Conservation (phyloP, 1,140 invertebrate species). For the Diachasmimorpha longicaudata region DNA sequence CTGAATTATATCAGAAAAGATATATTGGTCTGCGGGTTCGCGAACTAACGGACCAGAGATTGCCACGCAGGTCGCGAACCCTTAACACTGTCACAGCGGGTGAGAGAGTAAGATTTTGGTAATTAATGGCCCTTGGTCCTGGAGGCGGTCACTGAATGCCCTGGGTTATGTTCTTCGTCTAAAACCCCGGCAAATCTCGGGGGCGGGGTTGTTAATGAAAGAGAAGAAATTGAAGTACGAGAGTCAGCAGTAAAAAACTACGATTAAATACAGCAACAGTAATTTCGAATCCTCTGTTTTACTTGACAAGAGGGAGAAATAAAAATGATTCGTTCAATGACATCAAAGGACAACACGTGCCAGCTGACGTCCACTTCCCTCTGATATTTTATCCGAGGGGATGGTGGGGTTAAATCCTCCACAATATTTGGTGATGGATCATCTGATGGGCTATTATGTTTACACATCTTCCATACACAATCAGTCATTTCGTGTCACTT, state of each 20-base stretch:
- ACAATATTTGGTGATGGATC: slow-evolving; percentile 49
- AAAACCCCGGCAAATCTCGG: background rate
- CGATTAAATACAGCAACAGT: background rate
- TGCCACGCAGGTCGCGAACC: background rate
- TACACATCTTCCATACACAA: slow-evolving; percentile 37
- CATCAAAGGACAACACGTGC: slow-evolving; percentile 40
- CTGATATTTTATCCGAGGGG: slow-evolving; percentile 21
- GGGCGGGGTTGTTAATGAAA: slow-evolving; percentile 13
- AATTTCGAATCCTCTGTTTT: background rate
- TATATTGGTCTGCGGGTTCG: slow-evolving; percentile 38
- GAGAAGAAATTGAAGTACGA: background rate
- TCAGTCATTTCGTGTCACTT: slow-evolving; percentile 18
- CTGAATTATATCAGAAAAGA: slow-evolving; percentile 47
- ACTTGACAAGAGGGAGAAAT: background rate
- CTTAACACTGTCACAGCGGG: slow-evolving; percentile 11
- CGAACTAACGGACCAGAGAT: background rate
- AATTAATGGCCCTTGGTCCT: slow-evolving; percentile 29
- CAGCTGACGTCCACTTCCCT: slow-evolving; percentile 42
- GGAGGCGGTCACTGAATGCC: slow-evolving; percentile 31
- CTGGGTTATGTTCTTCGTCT: background rate
- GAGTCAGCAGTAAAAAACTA: background rate
- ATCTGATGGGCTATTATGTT: slow-evolving; percentile 45
- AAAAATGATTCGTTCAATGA: background rate
- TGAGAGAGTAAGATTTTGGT: slow-evolving; percentile 29
- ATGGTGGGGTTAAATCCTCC: slow-evolving; percentile 40